Conservation (phyloP, 2,113 vertebrate species). For the Onychostoma macrolepis region DNA sequence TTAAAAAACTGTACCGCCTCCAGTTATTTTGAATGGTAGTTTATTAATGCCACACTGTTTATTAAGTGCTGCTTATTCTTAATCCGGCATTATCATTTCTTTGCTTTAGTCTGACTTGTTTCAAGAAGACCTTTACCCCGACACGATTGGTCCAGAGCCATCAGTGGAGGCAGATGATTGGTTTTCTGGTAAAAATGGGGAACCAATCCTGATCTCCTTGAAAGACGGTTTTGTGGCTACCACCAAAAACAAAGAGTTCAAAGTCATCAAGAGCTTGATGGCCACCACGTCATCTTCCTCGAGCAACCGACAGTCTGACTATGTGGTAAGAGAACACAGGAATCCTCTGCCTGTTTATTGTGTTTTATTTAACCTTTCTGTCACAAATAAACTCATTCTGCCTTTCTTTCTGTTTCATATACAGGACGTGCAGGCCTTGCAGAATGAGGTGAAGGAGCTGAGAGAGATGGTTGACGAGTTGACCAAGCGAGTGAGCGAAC, state of each 20-base stretch:
- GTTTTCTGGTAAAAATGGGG: slow-evolving; percentile 81
- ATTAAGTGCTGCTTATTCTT: neutral
- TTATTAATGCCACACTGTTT: neutral
- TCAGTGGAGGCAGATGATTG: slow-evolving; percentile 85
- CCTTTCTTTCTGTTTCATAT: slow-evolving; percentile 12
- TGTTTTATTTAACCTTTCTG: neutral
- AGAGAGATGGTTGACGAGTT: slow-evolving; percentile 76
- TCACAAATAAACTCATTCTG: neutral
- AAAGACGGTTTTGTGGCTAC: slow-evolving; percentile 82
- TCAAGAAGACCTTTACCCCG: slow-evolving; percentile 89
- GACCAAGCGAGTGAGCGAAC: slow-evolving; percentile 75
- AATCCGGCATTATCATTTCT: neutral
- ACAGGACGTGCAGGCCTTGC: slow-evolving; percentile 78
- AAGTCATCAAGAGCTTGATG: slow-evolving; percentile 85
- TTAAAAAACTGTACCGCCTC: neutral
- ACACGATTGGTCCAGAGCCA: slow-evolving; percentile 85
- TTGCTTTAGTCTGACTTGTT: slow-evolving; percentile 85
- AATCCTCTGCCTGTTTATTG: neutral
- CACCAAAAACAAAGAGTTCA: slow-evolving; percentile 86
- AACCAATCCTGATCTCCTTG: slow-evolving; percentile 84
- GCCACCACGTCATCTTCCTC: slow-evolving; percentile 61
- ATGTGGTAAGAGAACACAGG: slow-evolving; percentile 61
- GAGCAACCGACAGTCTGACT: slow-evolving; percentile 54
- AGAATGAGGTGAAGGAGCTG: slow-evolving; percentile 79
- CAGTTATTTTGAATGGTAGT: neutral